phyloP scores from a whole-genome alignment of 2,113 vertebrate genomes.

The Sclerurus mexicanus region DNA sequence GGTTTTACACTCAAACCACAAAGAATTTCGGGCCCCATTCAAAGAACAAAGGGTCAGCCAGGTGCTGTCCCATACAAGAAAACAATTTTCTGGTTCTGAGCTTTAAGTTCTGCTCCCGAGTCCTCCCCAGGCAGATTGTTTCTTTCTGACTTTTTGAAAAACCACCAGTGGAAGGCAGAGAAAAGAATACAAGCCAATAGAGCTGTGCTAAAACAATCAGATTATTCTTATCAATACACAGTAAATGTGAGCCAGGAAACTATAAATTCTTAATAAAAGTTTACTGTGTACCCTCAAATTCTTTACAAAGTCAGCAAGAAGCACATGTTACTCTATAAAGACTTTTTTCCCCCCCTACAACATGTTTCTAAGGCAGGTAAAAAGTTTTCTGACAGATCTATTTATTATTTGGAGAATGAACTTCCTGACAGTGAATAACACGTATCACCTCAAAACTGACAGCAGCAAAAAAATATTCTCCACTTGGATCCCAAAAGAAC shows the following conservation, averaged over 20 bases:
- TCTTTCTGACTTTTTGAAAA: conserved; percentile 16
- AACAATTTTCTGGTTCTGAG: conserved; percentile 44
- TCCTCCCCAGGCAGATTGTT: not conserved
- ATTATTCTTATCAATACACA: conserved; percentile 33
- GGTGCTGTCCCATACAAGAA: conserved; percentile 62
- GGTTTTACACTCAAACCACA: conserved; percentile 55
- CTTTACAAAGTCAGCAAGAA: conserved; percentile 49
- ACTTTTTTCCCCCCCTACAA: not conserved
- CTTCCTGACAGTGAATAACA: not conserved
- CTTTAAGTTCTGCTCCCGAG: conserved; percentile 16
- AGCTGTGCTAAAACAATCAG: conserved; percentile 10
- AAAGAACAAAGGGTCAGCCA: conserved; percentile 70
- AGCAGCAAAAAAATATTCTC: not conserved
- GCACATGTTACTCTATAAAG: not conserved
- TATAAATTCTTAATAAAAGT: conserved; percentile 57
- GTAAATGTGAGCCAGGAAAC: not conserved
- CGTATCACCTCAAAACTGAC: not conserved
- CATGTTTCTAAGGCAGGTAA: not conserved
- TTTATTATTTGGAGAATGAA: not conserved
- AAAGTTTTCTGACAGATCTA: not conserved
- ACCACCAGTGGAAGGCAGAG: not conserved
- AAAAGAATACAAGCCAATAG: not conserved
- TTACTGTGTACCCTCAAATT: conserved; percentile 17
- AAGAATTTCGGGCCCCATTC: conserved; percentile 64
- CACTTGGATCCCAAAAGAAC: not conserved